phyloP scores from a whole-genome alignment of 2,888 invertebrate species.

The Andrena praecox region DNA sequence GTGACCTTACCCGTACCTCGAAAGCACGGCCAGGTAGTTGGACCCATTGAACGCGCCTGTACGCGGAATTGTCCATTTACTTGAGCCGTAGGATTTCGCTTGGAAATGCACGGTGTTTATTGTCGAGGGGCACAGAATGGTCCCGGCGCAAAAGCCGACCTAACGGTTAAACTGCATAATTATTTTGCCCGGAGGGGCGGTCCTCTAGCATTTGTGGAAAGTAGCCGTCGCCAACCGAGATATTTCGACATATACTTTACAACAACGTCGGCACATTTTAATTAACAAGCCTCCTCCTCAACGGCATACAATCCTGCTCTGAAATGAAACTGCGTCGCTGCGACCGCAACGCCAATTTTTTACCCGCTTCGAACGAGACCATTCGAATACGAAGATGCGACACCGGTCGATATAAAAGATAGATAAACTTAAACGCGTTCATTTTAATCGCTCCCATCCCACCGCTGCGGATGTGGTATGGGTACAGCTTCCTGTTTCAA shows the following conservation, averaged over 20 bases:
- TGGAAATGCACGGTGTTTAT: conserved; percentile 32
- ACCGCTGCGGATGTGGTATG: background rate
- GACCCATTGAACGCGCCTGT: background rate
- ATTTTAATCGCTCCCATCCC: conserved; percentile 6
- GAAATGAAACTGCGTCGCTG: background rate
- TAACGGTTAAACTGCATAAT: conserved; percentile 37
- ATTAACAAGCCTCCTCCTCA: background rate
- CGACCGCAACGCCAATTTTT: background rate
- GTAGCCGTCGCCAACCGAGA: background rate
- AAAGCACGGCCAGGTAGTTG: conserved; percentile 26
- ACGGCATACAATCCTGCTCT: background rate
- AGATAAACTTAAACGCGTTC: background rate
- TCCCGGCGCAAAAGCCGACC: conserved; percentile 11
- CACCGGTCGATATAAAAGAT: background rate
- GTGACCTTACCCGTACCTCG: background rate
- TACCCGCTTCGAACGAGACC: background rate
- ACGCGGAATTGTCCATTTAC: conserved; percentile 1
- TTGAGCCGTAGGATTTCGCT: conserved; percentile 24
- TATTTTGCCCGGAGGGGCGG: background rate
- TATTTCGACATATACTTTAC: background rate
- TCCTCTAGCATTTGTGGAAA: conserved; percentile 15
- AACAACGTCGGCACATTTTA: background rate
- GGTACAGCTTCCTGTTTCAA: conserved; percentile 19
- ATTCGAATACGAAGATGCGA: background rate
- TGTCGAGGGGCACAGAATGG: conserved; percentile 14